Evolutionary conservation across 2,113 vertebrate genomes (phyloP), one percentile per base, ranked within the genome.

Genomic region (Bufo bufo): DNA sequence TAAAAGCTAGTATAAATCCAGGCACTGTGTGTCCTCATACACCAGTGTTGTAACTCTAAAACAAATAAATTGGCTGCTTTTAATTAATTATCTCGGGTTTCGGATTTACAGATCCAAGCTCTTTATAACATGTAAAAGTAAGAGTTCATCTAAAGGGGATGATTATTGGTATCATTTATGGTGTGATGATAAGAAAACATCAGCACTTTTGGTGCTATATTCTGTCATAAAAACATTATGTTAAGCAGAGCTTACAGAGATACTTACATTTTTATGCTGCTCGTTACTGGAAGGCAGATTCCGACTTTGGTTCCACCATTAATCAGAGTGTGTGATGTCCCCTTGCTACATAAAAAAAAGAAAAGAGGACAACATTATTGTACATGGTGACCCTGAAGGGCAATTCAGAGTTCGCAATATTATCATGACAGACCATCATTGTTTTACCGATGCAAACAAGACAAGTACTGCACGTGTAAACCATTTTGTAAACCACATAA

Each of bases 401-500:
- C 77, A 83, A 83, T 88, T 88, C n/a, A n/a, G 43, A 71, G 47
- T 69, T 19, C 66, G 75, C 77, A 75, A 87, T 87, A 81, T 74
- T 82, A 87, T 75, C 65, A 82, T 59, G 58, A 77, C 79, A 83
- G 75, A 65, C 54, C 69, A 83, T 88, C 45, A 88, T 77, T 83
- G 86, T 77, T 75, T 82, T 88, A 63, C 86, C 77, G 80, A 59
- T 83, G 45, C 47, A 82, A 87, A 58, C 79, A 82, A 82, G 43
- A 16, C 6, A 83, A 83, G 56, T 52, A 17, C 71, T 74, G 45
- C 9, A 88, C 61, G 75, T 83, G 56, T 49, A 77, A 63, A 71
- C 14, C 23, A 75, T 88, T 88, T 75, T 77, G 2, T 50, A 65
- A 50, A 63, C 74, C 45, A 83, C 20, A 19, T 13, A 45, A 75